Conservation (phyloP, 2,797 vertebrate genomes). For the Podarcis siculus region DNA sequence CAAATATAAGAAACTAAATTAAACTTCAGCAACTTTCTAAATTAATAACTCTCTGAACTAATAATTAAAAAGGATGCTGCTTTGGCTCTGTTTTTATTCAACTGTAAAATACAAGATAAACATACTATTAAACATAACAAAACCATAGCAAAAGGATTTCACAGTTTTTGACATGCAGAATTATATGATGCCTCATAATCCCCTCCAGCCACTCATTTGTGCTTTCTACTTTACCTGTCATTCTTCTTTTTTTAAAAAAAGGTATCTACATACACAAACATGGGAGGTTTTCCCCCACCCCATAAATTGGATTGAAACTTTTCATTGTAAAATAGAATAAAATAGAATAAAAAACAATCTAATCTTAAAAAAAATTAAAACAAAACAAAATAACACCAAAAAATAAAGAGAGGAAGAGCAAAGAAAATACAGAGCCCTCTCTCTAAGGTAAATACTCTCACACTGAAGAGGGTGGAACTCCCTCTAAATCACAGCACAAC, state of each 20-base stretch:
- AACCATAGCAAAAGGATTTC: conserved; percentile 2
- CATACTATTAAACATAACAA: not conserved
- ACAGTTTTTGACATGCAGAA: not conserved
- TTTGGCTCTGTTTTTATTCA: not conserved
- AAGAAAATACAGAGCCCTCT: no score
- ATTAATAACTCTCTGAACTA: not conserved
- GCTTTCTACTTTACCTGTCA: not conserved
- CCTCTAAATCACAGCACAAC: not conserved
- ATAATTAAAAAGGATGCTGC: not conserved
- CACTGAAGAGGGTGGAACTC: no score
- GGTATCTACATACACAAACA: not conserved
- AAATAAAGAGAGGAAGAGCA: no score
- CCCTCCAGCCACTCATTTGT: not conserved
- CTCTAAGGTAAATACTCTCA: no score
- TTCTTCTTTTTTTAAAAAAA: not conserved
- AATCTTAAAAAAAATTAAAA: no score
- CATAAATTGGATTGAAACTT: no score
- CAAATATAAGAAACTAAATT: not conserved
- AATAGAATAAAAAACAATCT: no score
- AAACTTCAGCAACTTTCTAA: not conserved
- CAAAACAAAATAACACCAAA: no score
- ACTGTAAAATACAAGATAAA: not conserved
- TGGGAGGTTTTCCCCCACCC: no score
- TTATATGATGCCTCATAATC: not conserved
- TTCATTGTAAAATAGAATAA: no score